Evolutionary conservation across 2,113 vertebrate genomes (phyloP).

Genomic region (Thymallus thymallus): DNA sequence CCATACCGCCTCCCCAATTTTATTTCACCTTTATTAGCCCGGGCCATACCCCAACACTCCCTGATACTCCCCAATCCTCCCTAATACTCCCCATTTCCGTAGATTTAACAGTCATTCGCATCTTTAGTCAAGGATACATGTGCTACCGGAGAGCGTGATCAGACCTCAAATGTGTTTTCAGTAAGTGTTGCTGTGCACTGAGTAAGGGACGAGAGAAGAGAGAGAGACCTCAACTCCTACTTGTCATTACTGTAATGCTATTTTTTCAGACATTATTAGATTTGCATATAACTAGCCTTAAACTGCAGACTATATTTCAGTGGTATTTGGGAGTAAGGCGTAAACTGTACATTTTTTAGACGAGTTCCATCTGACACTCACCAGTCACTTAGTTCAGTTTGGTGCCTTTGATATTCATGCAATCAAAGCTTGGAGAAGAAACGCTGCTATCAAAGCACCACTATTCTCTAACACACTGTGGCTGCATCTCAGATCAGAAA

Average conservation of each 20-base stretch:
- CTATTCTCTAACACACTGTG: background rate
- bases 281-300: no score
- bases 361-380: slow-evolving; percentile 10
- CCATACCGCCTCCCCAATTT: background rate
- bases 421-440: slow-evolving; percentile 12
- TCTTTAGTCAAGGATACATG: background rate
- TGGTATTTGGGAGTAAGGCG: no score
- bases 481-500: slow-evolving; percentile 49
- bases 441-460: background rate
- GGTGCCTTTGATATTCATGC: slow-evolving; percentile 9
- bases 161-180: background rate
- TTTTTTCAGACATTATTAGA: no score
- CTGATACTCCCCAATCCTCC: no score
- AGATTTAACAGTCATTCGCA: slow-evolving; percentile 6
- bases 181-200: background rate
- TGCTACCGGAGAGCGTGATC: background rate
- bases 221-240: background rate
- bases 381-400: slow-evolving; percentile 7
- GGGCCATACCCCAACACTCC: background rate
- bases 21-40: no score
- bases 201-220: background rate
- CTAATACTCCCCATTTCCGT: slow-evolving; percentile 4
- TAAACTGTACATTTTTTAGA: background rate
- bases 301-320: no score
- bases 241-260: background rate